Base-by-base conservation (phyloP, 2,113 vertebrate species). In the Machaerirhynchus nigripectus region DNA sequence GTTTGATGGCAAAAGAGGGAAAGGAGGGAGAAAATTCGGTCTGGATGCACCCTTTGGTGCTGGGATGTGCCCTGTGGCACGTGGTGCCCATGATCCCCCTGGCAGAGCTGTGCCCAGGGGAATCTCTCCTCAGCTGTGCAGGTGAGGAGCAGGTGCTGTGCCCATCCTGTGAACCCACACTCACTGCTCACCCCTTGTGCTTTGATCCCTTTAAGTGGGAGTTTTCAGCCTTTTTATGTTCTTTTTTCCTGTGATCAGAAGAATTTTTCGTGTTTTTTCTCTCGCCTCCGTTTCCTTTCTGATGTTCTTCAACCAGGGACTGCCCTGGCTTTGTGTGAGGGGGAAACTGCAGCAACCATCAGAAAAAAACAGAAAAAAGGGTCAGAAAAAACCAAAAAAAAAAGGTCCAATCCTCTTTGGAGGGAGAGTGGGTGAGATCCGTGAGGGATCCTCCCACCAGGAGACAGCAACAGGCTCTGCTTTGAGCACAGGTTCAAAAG, bases 11-110 rank as follows among this genome's bases (percentile, higher is more conserved):
- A 55, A 59, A 74, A 77, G 18, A 23, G 10, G 55, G 24, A 30
- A 64, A 37, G 30, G 6, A 61, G 40, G 33, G 81, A 70, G 53
- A 42, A 63, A 46, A 64, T 28, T 31, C 44, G 15, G 9, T 39
- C 7, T 59, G 59, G 47, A 21, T 16, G 33, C 49, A 13, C 3
- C 4, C 59, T 35, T 46, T 3, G 22, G 46, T 64, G 50, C 44
- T 53, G 74, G 87, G 64, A 18, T 2, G 11, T 42, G 76, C 63
- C 70, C 22, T 37, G 63, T 21, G 11, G 5, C 39, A 28, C 0
- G 1, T 9, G 37, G 39, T 23, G 42, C 67, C 53, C 11, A 0
- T 5, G 44, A 19, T 52, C 26, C 6, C 18, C 35, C 0, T 4
- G 68, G 79, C 5, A 40, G 44, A 39, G 39, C 40, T 17, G 13